Evolutionary conservation across 2,113 vertebrate genomes (phyloP), one percentile per base, ranked within the genome.

Genomic region (Lophius piscatorius): DNA sequence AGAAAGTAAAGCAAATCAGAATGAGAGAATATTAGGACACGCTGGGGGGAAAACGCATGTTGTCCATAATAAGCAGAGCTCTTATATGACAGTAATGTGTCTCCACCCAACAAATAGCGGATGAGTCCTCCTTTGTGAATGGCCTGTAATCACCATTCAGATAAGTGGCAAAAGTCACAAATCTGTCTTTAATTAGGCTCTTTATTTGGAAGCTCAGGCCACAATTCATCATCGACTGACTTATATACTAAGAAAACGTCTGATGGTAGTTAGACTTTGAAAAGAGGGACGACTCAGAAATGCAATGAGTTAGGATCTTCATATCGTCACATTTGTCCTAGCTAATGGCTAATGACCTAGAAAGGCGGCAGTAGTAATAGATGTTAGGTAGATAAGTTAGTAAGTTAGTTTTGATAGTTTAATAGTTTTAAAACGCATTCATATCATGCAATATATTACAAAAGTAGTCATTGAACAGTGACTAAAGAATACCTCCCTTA

Each of bases 141-240:
- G 54, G 60, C 63, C 71, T 55, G 79, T 89, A 90, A 91, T 91
- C 90, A 88, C 77, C 63, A 75, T 77, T 87, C 75, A 47, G 69
- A 88, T 71, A 60, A 84, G 83, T 81, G 82, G 77, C 74, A 88
- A 86, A 89, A 91, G 82, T 86, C 84, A 89, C 79, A 85, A 89
- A 87, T 84, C 81, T 69, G 70, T 57, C 82, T 81, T 82, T 92
- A 91, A 92, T 92, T 90, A 89, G 78, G 46, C 40, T 50, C 57
- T 54, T 79, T 78, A 65, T 76, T 47, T 70, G 41, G 9, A 8
- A 71, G 68, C 57, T 84, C 46, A 26, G 71, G 58, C 83, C 69
- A 35, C 41, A 10, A 22, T 70, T 87, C 87, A 83, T 87, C 85
- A 86, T 73, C 72, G 82, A n/a, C n/a, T n/a, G n/a, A n/a, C n/a